Percentiles rank a stretch among this genome's conserved stretches.
Conservation (phyloP, 2,888 invertebrate genomes). For the Conops quadrifasciatus region DNA sequence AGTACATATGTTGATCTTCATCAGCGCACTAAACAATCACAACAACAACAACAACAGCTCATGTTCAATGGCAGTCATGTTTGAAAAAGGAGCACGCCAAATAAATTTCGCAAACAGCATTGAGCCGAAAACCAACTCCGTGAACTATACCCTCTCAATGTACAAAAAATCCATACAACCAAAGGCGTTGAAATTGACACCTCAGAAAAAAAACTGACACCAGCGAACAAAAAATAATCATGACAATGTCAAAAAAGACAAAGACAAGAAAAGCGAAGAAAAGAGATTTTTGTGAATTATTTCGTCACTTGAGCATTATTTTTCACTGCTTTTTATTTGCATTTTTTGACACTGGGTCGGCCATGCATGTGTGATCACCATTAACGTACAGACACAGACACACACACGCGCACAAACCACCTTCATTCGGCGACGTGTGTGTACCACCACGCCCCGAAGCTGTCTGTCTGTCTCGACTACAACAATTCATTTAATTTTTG, state of each 20-base stretch:
- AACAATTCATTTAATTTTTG: conserved; percentile 61
- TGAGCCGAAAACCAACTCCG: conserved; percentile 17
- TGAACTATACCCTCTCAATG: neutral
- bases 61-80: neutral
- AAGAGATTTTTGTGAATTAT: conserved; percentile 37
- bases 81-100: conserved; percentile 42
- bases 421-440: neutral
- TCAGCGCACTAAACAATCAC: neutral
- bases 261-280: neutral
- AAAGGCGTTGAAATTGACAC: conserved; percentile 64
- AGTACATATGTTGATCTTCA: neutral
- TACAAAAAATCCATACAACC: conserved; percentile 45
- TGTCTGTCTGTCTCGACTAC: conserved; percentile 54
- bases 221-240: conserved; percentile 27
- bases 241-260: neutral
- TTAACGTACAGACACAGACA: conserved; percentile 7
- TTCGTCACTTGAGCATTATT: conserved; percentile 41
- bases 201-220: conserved; percentile 50
- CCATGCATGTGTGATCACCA: conserved; percentile 38
- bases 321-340: conserved; percentile 15
- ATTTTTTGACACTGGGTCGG: conserved; percentile 42
- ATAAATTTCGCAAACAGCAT: conserved; percentile 41
- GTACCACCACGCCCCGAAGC: conserved; percentile 48
- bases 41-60: neutral
- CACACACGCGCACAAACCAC: neutral